A percentile compares a stretch with the other conserved stretches of the same genome.
phyloP scores from a whole-genome alignment of 2,797 vertebrate genomes.

The Coracias cyanogaster region DNA sequence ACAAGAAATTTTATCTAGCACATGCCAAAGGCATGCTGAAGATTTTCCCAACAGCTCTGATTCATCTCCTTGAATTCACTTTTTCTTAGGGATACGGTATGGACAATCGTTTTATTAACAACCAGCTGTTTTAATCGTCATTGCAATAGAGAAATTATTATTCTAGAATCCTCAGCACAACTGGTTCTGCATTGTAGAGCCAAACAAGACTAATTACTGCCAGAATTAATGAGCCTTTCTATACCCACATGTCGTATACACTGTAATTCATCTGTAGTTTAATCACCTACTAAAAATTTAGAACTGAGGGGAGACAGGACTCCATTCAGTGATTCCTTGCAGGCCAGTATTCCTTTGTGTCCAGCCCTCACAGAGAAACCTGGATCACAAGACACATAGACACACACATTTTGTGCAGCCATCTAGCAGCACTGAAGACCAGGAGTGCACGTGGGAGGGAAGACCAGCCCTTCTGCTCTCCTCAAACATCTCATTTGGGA shows the following conservation, averaged over 20 bases:
- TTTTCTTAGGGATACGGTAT: conserved; percentile 22
- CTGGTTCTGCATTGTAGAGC: conserved; percentile 21
- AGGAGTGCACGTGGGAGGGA: background rate
- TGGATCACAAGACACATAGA: background rate
- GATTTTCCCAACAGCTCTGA: conserved; percentile 56
- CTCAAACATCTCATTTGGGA: background rate
- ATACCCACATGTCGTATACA: background rate
- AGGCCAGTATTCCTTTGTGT: background rate
- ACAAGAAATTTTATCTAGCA: conserved; percentile 60
- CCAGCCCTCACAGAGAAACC: background rate
- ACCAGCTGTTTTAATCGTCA: conserved; percentile 44
- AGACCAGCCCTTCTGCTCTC: background rate
- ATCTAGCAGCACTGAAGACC: background rate
- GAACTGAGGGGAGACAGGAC: background rate
- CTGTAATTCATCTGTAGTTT: conserved; percentile 7
- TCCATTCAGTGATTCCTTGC: background rate
- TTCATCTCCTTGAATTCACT: conserved; percentile 43
- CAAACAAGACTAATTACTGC: conserved; percentile 18
- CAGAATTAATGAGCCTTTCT: conserved; percentile 50
- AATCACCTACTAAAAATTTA: conserved; percentile 22
- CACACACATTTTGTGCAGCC: background rate
- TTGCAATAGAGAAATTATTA: conserved; percentile 31
- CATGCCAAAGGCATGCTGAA: conserved; percentile 47
- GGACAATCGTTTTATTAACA: conserved; percentile 36
- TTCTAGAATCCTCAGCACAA: conserved; percentile 28